Evolutionary conservation across 2,797 vertebrate genomes (phyloP), one percentile per base, ranked within the genome.

Genomic region (Alca torda): DNA sequence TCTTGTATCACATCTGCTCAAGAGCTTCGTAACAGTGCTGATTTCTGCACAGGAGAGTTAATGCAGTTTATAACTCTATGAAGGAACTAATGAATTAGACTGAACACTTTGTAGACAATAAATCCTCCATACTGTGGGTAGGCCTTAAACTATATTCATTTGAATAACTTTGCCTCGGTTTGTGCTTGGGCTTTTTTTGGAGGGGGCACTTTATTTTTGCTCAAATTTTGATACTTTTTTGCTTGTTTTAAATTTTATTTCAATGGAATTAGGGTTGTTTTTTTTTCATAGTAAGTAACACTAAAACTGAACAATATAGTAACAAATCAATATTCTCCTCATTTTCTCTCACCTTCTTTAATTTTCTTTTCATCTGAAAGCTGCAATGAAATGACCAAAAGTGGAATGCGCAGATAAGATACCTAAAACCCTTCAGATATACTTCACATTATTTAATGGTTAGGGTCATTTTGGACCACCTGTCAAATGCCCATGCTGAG

Each of bases 1-100:
- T 98, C 97, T 98, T 98, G 96, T 96, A 98, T 82, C 98, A 98
- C 98, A 98, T 98, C 98, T 98, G 98, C 94, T 98, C 93, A 50
- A 96, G 96, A 98, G 95, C 93, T 93, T 88, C 31, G 21, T 84
- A 97, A 95, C 92, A 90, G 82, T 83, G 84, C 86, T 96, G 91
- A 96, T 97, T 97, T 94, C 95, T 97, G 91, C 96, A 87, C 33
- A 88, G 72, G 90, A 97, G 92, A 81, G n/a, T 77, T 93, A 95
- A 84, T 91, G 77, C 41, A 26, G 87, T 97, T 97, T 96, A 95
- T 96, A 98, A 96, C 69, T 96, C 93, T 89, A 30, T 82, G 93
- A 98, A 97, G 95, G 94, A 97, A 97, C 95, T 96, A 97, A 98
- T 97, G 97, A 97, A 97, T 98, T 97, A 96, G 50, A 97, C 93